These are phyloP conservation scores for Ceuthmochares aereus DNA, from an alignment of 2,113 vertebrate species.

Conservation along the genomic window DNA sequence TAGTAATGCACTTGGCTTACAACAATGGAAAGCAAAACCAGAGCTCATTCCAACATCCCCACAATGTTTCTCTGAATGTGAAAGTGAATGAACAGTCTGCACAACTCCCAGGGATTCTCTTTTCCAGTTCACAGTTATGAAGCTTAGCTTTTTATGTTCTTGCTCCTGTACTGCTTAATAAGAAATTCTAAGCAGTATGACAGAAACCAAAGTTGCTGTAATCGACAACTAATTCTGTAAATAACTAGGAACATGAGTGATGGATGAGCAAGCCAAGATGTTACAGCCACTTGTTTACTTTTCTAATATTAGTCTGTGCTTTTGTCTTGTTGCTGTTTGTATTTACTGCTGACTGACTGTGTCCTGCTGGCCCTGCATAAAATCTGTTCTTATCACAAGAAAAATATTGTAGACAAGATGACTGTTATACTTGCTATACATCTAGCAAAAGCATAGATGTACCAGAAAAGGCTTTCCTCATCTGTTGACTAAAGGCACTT, in stretches of 20 bases:
- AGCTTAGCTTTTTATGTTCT: background rate
- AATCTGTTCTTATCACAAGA: background rate
- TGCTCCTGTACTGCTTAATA: background rate
- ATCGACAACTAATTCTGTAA: background rate
- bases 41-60: background rate
- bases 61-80: background rate
- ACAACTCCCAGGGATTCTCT: background rate
- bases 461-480: background rate
- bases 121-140: background rate
- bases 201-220: background rate
- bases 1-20: background rate
- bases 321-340: background rate
- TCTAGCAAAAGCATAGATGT: background rate
- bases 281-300: background rate
- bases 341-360: background rate
- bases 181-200: background rate
- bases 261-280: background rate
- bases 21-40: background rate
- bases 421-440: background rate
- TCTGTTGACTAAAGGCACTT: background rate
- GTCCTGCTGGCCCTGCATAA: background rate
- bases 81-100: background rate
- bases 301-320: background rate
- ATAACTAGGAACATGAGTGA: background rate
- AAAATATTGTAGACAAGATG: background rate